Base-by-base conservation (phyloP, 2,113 vertebrate species). In the Grantiella picta region DNA sequence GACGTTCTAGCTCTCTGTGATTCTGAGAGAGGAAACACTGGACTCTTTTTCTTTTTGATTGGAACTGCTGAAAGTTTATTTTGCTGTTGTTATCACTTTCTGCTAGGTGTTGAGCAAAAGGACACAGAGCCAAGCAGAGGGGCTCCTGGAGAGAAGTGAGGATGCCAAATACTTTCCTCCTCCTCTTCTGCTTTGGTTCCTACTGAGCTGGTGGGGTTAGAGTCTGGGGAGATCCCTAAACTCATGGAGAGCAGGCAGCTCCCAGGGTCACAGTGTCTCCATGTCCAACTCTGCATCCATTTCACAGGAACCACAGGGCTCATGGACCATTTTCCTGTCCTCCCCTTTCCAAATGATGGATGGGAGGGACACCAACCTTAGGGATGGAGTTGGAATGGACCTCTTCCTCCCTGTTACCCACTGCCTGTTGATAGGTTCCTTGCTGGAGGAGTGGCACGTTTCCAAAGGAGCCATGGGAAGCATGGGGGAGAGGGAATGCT, bases 31-130 rank as follows among this genome's bases (percentile, higher is more conserved):
- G 52, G 66, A 87, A 93, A 95, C 85, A 95, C 63, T 93, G 71
- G 4, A 19, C 29, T 73, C 92, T 77, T 97, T 95, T 89, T 95
- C 40, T 64, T 85, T 91, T 59, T 80, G 69, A 86, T 36, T 91
- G 60, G 64, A 88, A 11, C 64, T 81, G 71, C 24, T 92, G 79
- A 86, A 85, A 82, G 63, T 82, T 88, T 88, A n/a, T 95, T 93
- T 80, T 94, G 93, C 70, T 95, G 64, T 78, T 76, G 75, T 92
- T 95, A 86, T 88, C 87, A 49, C 44, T 95, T 95, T 70, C 75
- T 90, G 57, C 70, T 86, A 77, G 52, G 45, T 49, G 42, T 70
- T 4, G 5, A 84, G 56, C 5, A 5, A 92, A 94, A 93, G 20
- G 76, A 76, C 23, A 16, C 0, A 4, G 35, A 71, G 45, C 10